Base-by-base conservation (phyloP, 2,888 invertebrate genomes). In the Theristus sp. region DNA sequence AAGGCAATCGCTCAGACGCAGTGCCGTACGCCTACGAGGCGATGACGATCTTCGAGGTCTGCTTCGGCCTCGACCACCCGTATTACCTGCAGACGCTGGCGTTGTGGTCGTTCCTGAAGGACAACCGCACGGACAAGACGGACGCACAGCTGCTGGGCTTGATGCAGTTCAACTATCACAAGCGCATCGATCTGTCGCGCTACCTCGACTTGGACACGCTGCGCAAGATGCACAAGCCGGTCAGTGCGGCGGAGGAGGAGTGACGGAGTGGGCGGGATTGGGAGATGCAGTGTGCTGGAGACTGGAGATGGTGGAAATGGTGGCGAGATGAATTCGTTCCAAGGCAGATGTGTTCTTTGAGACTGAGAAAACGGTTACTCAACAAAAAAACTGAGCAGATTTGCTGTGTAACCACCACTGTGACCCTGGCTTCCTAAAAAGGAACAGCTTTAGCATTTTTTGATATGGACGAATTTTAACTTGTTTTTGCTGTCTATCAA, bases 41-140 rank as follows among this genome's bases (percentile, higher is more conserved):
- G 1, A 71, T 71, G 71, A 67, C 67, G 58, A 71, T 71, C n/a
- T 70, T 71, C 56, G 71, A 71, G 60, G 62, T 61, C 10, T 69
- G 69, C 58, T 68, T 71, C 58, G 71, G 71, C 28, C 62, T 71
- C 54, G 68, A 70, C 28, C 71, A 71, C 58, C 71, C 71, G 0
- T 70, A 70, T 64, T 71, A 71, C 61, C 66, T 71, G 13, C 70
- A 70, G 38, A 68, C 67, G 0, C 63, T 71, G 17, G 71, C 71
- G 1, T 60, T 71, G 26, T 71, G 71, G 71, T 72, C 71, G 10
- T 71, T 64, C 58, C 64, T 71, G 59, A 69, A 72, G 58, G 67
- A 68, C 57, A 66, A 68, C 60, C 64, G 63, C 30, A 24, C 47
- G 22, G 46, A 38, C 47, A 71, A 71, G 60, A 64, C 66, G 13